Evolutionary conservation across 2,797 vertebrate genomes (phyloP).

Genomic region (Phaenicophaeus curvirostris): DNA sequence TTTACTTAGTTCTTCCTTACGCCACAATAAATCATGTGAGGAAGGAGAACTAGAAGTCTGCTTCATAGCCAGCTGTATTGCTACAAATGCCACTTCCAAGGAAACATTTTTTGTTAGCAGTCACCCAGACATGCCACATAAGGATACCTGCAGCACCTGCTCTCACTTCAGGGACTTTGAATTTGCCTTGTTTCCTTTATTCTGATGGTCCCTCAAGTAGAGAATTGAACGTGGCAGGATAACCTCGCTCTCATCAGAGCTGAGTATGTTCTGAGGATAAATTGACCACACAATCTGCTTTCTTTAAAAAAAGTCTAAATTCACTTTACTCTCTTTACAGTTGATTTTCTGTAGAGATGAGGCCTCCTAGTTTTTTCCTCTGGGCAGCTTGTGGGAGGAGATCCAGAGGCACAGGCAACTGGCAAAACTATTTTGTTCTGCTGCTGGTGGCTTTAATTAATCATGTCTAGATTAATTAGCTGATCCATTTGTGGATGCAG

Average conservation of each 20-base stretch:
- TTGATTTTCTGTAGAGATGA: background rate
- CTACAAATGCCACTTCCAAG: background rate
- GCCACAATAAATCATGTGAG: background rate
- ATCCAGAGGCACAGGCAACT: background rate
- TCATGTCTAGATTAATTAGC: conserved; percentile 48
- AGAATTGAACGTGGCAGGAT: background rate
- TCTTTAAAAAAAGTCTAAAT: background rate
- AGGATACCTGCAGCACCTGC: background rate
- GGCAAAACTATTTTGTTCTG: background rate
- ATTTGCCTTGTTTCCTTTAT: background rate
- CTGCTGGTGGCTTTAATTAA: conserved; percentile 40
- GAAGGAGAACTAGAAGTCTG: background rate
- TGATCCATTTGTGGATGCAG: conserved; percentile 6
- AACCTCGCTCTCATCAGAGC: background rate
- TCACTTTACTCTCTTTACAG: background rate
- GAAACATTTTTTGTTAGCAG: background rate
- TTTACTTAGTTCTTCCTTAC: background rate
- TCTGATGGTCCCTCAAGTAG: background rate
- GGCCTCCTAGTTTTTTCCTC: background rate
- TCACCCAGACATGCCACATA: background rate
- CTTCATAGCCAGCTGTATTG: background rate
- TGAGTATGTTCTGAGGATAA: background rate
- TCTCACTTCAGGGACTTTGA: background rate
- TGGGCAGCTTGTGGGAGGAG: background rate
- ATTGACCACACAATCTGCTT: background rate